These are phyloP conservation scores for Sycophila sp. DNA, from an alignment of 1,140 invertebrate genomes.

Conservation along the genomic window DNA sequence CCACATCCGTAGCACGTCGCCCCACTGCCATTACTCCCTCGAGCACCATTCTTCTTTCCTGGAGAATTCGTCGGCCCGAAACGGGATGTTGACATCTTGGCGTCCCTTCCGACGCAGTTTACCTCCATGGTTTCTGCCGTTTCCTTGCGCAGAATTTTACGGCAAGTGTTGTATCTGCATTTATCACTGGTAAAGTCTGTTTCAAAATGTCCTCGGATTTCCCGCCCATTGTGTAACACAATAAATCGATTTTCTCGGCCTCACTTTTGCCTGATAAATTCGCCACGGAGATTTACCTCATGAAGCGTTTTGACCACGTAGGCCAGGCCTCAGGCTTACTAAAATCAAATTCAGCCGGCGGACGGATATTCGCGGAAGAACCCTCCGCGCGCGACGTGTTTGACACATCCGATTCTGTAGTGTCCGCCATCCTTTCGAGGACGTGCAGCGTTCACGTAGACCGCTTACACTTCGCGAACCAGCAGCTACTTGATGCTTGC, in stretches of 20 bases:
- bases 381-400: no score
- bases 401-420: no score
- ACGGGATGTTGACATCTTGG: no score
- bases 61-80: no score
- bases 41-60: no score
- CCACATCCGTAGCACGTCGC: slow-evolving; percentile 32
- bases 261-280: slow-evolving; percentile 31
- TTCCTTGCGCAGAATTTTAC: slow-evolving; percentile 40
- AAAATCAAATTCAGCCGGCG: slow-evolving; percentile 39
- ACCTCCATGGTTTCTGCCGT: neutral
- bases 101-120: no score
- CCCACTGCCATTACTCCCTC: no score
- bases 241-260: slow-evolving; percentile 45
- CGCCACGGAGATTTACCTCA: slow-evolving; percentile 42
- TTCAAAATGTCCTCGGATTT: slow-evolving; percentile 45
- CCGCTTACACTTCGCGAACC: no score
- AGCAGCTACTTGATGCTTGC: no score
- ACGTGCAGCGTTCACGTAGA: no score
- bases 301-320: slow-evolving; percentile 43
- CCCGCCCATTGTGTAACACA: slow-evolving; percentile 47
- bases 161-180: slow-evolving; percentile 36
- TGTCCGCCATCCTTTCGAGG: no score
- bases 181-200: slow-evolving; percentile 27
- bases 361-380: no score
- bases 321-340: slow-evolving; percentile 38